Base-by-base conservation (phyloP, 2,888 invertebrate genomes). In the Allacma fusca region DNA sequence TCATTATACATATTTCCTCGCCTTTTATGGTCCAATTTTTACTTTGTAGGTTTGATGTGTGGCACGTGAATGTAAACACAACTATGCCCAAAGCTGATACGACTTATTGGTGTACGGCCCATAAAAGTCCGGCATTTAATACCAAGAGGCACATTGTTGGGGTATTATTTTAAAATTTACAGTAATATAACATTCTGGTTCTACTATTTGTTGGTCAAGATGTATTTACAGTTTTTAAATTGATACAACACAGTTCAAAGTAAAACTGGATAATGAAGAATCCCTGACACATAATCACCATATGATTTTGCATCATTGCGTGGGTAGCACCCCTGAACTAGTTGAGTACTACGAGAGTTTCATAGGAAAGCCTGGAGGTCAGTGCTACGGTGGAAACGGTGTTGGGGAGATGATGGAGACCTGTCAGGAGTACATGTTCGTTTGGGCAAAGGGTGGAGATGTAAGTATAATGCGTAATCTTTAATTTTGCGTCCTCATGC, bases 401-500 rank as follows among this genome's bases (percentile, higher is more conserved):
- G 23, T 62, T 12, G 9, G 24, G 2, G 19, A 62, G 24, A 62
- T 62, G 62, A 24, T 34, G 13, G 16, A 16, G 9, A 23, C 71
- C 24, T 77, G 77, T 21, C 12, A n/a, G 23, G 5, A 24, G 13
- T 28, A 62, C 23, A 13, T 70, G 7, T 71, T 62, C 44, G 72
- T 59, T 29, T 77, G 70, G 77, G 70, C 77, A 9, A 43, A 71
- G 12, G 77, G 77, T 28, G 77, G 77, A 28, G 44, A 75, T 26
- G 70, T 70, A 70, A 70, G 70, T 34, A 2, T 29, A 72, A 26
- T 9, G 19, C 5, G 7, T 24, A 62, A 62, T 9, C 62, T 24
- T 23, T 24, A 21, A n/a, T n/a, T n/a, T n/a, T n/a, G 26, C 9
- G 16, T 50, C n/a, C n/a, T 50, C 50, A 50, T 5, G 2, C 4